Percentiles rank a stretch among this genome's conserved stretches.
Evolutionary conservation across 2,113 vertebrate species (phyloP).

Genomic region (Paedocypris sp.): DNA sequence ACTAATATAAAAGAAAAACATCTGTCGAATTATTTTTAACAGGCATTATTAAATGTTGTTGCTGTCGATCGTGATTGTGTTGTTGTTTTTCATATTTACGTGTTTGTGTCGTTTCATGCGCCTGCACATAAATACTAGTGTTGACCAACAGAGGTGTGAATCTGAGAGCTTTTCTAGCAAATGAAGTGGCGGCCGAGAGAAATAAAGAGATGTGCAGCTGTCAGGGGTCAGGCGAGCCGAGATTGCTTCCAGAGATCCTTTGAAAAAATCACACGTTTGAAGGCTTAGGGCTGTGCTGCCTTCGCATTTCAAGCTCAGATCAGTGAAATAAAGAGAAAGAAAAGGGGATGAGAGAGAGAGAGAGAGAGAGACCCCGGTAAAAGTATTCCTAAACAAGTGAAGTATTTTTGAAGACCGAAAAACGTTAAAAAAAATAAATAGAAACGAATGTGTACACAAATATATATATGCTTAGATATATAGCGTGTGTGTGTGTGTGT

Average conservation of each 20-base stretch:
- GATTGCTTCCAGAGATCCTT: constrained; percentile 96
- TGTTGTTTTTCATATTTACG: too few species aligned
- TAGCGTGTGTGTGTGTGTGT: too few species aligned
- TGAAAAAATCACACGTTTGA: constrained; percentile 97
- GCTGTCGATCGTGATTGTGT: too few species aligned
- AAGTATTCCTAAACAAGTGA: too few species aligned
- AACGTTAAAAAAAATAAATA: not conserved
- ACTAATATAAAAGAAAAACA: too few species aligned
- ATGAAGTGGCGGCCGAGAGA: constrained; percentile 86
- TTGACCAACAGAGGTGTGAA: constrained; percentile 86
- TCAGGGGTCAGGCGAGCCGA: constrained; percentile 92
- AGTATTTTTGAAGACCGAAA: constrained; percentile 16
- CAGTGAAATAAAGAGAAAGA: constrained; percentile 77
- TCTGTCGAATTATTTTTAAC: too few species aligned
- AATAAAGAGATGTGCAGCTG: constrained; percentile 85
- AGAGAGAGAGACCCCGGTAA: constrained; percentile 57
- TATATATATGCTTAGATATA: too few species aligned
- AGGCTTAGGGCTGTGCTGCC: constrained; percentile 86
- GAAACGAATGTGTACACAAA: too few species aligned
- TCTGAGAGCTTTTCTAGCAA: constrained; percentile 89
- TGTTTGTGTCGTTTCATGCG: constrained; percentile 70
- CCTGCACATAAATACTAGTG: constrained; percentile 79
- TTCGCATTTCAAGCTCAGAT: constrained; percentile 93
- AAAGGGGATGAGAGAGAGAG: constrained; percentile 59
- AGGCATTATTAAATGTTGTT: too few species aligned